Evolutionary conservation across 2,888 invertebrate species (phyloP).

Genomic region (Pachliopta kotzebuea): DNA sequence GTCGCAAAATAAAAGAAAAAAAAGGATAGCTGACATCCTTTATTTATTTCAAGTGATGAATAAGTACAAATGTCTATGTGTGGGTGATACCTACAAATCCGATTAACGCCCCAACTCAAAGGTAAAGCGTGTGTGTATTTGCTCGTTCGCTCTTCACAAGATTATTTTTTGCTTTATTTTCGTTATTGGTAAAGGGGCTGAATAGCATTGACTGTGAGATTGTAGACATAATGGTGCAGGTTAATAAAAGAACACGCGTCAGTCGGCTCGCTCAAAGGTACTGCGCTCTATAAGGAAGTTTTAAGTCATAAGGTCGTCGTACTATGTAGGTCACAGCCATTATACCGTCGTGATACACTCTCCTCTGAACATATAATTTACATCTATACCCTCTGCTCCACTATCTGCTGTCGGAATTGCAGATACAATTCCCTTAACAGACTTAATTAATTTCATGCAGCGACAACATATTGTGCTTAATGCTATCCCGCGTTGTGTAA

Average conservation of each 20-base stretch:
- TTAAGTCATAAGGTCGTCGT: slow-evolving; percentile 14
- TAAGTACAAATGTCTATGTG: slow-evolving; percentile 34
- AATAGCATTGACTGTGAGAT: slow-evolving; percentile 31
- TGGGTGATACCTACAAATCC: slow-evolving; percentile 58
- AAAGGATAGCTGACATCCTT: slow-evolving; percentile 15
- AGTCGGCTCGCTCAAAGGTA: slow-evolving; percentile 32
- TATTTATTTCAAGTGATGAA: slow-evolving; percentile 28
- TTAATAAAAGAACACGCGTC: slow-evolving; percentile 34
- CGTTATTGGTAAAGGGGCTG: slow-evolving; percentile 31
- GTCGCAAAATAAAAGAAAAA: slow-evolving; percentile 17
- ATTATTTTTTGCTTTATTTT: slow-evolving; percentile 33
- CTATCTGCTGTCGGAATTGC: slow-evolving; percentile 42
- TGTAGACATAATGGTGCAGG: slow-evolving; percentile 24
- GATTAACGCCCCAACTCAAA: slow-evolving; percentile 59
- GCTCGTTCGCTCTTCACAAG: slow-evolving; percentile 36
- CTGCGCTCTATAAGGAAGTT: slow-evolving; percentile 29
- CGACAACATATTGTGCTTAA: slow-evolving; percentile 29
- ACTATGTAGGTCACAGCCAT: slow-evolving; percentile 45
- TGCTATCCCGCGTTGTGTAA: slow-evolving; percentile 11
- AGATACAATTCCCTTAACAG: slow-evolving; percentile 42
- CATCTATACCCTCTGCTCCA: slow-evolving; percentile 37
- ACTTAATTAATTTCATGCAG: slow-evolving; percentile 50
- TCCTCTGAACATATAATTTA: slow-evolving; percentile 49
- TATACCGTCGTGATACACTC: slow-evolving; percentile 44
- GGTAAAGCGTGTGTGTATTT: slow-evolving; percentile 38